phyloP scores from a whole-genome alignment of 2,888 invertebrate species.

The Ormyrus pomaceus region DNA sequence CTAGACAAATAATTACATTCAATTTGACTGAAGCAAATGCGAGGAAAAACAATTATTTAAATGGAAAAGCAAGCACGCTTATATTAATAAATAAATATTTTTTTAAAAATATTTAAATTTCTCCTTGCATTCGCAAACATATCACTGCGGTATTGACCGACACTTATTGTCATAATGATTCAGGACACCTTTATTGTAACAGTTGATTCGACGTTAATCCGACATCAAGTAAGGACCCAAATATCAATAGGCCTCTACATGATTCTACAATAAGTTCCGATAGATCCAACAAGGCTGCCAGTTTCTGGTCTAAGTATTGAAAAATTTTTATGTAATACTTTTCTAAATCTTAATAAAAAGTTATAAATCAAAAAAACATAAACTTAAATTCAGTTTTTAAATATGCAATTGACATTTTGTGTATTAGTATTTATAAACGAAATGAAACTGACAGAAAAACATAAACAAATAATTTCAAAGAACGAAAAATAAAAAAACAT shows the following conservation, averaged over 20 bases:
- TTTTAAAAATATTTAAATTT: conserved; percentile 1
- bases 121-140: conserved; percentile 23
- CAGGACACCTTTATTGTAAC: conserved; percentile 23
- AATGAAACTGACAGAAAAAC: background rate
- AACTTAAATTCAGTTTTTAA: too few species aligned
- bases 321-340: conserved; percentile 46
- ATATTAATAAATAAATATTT: too few species aligned
- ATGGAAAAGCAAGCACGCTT: background rate
- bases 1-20: conserved; percentile 2
- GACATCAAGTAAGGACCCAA: conserved; percentile 30
- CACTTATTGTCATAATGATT: background rate
- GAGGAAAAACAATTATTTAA: background rate
- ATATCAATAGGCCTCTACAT: conserved; percentile 37
- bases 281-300: conserved; percentile 45
- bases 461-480: background rate
- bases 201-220: conserved; percentile 28
- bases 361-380: background rate
- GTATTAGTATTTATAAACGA: too few species aligned
- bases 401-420: too few species aligned
- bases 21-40: conserved; percentile 12
- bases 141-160: background rate
- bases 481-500: background rate
- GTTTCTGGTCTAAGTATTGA: conserved; percentile 45
- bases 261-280: conserved; percentile 52
- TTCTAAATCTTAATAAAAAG: conserved; percentile 10